Percentiles rank a stretch among this genome's conserved stretches.
phyloP scores from a whole-genome alignment of 2,797 vertebrate species.

The Parauchenoglanis punctatus region DNA sequence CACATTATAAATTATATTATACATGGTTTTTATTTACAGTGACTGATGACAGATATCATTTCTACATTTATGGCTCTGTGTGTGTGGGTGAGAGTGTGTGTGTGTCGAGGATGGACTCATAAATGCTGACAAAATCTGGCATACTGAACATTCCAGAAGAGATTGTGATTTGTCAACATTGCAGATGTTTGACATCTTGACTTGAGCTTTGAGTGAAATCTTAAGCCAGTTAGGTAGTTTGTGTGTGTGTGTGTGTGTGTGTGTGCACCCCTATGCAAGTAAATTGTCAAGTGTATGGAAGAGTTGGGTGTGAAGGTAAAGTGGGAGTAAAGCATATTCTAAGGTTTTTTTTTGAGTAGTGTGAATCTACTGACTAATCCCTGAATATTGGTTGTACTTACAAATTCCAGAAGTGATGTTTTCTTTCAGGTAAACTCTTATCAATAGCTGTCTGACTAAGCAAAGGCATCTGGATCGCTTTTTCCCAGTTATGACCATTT shows the following conservation, averaged over 20 bases:
- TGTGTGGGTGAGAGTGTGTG: background rate
- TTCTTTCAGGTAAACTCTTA: background rate
- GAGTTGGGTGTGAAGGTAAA: background rate
- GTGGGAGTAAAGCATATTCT: background rate
- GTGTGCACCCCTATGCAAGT: background rate
- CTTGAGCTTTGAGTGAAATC: background rate
- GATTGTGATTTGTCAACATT: background rate
- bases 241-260: background rate
- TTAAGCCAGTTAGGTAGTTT: background rate
- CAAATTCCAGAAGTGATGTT: background rate
- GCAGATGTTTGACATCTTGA: slow-evolving; percentile 13
- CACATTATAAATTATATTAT: background rate
- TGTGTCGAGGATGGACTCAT: too few species aligned
- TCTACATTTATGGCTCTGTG: background rate
- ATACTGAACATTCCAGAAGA: slow-evolving; percentile 28
- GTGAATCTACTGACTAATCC: background rate
- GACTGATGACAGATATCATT: background rate
- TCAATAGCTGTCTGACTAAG: background rate
- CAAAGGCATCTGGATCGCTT: background rate
- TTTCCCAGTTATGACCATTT: background rate
- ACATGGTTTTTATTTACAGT: background rate
- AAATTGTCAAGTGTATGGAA: background rate
- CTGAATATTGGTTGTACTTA: background rate
- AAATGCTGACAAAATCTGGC: background rate
- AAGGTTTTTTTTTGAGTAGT: background rate